Percentiles rank a stretch among this genome's conserved stretches.
These are phyloP conservation scores for Pedicia rivosa DNA, from an alignment of 2,888 invertebrate genomes.

Conservation along the genomic window DNA sequence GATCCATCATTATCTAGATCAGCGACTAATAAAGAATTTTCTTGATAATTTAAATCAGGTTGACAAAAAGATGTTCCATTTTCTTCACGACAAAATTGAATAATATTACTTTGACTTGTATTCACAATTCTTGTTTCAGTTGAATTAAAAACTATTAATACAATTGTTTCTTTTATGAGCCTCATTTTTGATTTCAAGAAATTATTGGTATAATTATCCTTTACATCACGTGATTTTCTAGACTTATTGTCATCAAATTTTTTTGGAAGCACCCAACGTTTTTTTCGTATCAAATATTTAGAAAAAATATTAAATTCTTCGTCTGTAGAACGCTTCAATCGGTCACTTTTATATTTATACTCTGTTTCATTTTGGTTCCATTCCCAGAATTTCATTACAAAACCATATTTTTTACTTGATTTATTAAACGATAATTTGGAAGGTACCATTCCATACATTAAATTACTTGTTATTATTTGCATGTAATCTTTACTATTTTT, in stretches of 20 bases:
- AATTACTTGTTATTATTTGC: slow-evolving; percentile 45
- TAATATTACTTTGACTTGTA: slow-evolving; percentile 60
- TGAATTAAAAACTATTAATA: slow-evolving; percentile 63
- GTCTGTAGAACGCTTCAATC: slow-evolving; percentile 12
- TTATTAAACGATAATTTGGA: slow-evolving; percentile 46
- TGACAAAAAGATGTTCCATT: slow-evolving; percentile 39
- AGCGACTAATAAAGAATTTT: slow-evolving; percentile 52
- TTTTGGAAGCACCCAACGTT: slow-evolving; percentile 17
- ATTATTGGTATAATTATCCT: slow-evolving; percentile 14
- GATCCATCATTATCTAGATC: slow-evolving; percentile 62
- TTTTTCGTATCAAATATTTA: slow-evolving; percentile 8
- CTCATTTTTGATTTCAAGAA: slow-evolving; percentile 28
- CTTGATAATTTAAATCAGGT: slow-evolving; percentile 56
- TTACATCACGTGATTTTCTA: slow-evolving; percentile 15
- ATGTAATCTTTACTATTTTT: slow-evolving; percentile 36
- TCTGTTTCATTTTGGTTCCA: slow-evolving; percentile 35
- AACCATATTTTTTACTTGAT: slow-evolving; percentile 43
- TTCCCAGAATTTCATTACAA: slow-evolving; percentile 70
- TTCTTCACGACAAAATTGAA: slow-evolving; percentile 46
- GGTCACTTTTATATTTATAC: slow-evolving; percentile 7
- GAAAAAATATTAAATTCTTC: slow-evolving; percentile 12
- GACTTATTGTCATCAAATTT: slow-evolving; percentile 13
- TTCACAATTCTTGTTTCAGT: slow-evolving; percentile 58
- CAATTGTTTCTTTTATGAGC: slow-evolving; percentile 52
- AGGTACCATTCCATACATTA: slow-evolving; percentile 56